Percentiles rank a stretch among this genome's conserved stretches.
Conservation (phyloP, 2,797 vertebrate genomes). For the Odontamblyopus lacepedii region DNA sequence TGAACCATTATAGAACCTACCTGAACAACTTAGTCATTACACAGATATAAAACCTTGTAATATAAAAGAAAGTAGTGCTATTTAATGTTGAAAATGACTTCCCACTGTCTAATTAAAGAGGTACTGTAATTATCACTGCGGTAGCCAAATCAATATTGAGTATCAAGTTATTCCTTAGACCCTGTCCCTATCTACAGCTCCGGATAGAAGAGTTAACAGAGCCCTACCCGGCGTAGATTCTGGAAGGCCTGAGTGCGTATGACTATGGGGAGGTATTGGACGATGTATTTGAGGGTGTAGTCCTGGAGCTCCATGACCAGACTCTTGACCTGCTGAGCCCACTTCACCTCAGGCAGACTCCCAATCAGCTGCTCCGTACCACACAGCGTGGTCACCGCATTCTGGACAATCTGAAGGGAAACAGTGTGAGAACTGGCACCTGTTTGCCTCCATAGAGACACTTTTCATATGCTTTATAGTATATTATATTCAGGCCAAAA, state of each 20-base stretch:
- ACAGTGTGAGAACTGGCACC: background rate
- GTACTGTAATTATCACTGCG: too few species aligned
- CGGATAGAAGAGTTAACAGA: background rate
- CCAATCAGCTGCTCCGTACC: slow-evolving; percentile 86
- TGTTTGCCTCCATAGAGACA: too few species aligned
- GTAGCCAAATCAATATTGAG: too few species aligned
- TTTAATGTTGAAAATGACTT: too few species aligned
- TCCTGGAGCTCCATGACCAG: slow-evolving; percentile 86
- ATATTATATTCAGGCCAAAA: too few species aligned
- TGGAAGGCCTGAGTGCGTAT: slow-evolving; percentile 84
- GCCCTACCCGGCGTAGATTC: slow-evolving; percentile 83
- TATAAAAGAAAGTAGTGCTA: too few species aligned
- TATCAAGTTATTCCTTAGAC: too few species aligned
- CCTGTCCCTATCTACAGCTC: background rate
- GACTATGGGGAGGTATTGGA: slow-evolving; percentile 80
- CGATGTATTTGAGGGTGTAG: slow-evolving; percentile 82
- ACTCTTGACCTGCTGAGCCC: slow-evolving; percentile 84
- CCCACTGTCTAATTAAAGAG: too few species aligned
- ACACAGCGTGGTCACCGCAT: slow-evolving; percentile 84
- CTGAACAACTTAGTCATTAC: too few species aligned
- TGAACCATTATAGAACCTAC: too few species aligned
- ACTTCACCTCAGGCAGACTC: slow-evolving; percentile 91
- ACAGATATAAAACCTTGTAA: too few species aligned
- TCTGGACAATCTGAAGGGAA: slow-evolving; percentile 83
- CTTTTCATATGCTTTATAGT: too few species aligned